These are phyloP conservation scores for Ethmia dodecea DNA, from an alignment of 2,888 invertebrate species.

Conservation along the genomic window DNA sequence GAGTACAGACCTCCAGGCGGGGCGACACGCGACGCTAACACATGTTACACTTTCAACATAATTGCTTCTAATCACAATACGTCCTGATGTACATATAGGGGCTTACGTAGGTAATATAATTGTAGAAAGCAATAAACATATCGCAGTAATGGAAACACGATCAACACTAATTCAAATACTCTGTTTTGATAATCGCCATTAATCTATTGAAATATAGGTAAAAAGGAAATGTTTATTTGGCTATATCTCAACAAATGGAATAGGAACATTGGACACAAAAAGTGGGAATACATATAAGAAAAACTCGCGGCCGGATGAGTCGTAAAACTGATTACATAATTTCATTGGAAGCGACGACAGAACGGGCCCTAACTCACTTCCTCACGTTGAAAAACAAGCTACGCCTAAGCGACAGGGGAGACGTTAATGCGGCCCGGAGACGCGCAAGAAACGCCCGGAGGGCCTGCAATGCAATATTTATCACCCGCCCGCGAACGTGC, in stretches of 20 bases:
- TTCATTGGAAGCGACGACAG: constrained; percentile 64
- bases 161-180: too few relatives aligned
- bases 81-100: constrained; percentile 17
- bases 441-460: constrained; percentile 32
- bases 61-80: constrained; percentile 63
- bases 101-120: neutral
- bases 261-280: neutral
- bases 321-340: constrained; percentile 70
- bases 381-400: constrained; percentile 59
- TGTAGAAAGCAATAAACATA: constrained; percentile 11
- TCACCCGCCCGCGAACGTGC: constrained; percentile 70
- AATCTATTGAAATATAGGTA: too few relatives aligned
- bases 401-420: constrained; percentile 46
- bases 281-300: constrained; percentile 34
- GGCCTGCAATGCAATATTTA: constrained; percentile 74
- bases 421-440: constrained; percentile 49
- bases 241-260: neutral
- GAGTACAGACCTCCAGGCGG: constrained; percentile 40
- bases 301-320: constrained; percentile 50
- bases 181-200: too few relatives aligned
- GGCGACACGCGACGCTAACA: constrained; percentile 64
- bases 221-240: too few relatives aligned
- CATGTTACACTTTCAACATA: constrained; percentile 70
- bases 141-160: constrained; percentile 11
- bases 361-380: constrained; percentile 57